These are phyloP conservation scores for Grapholita molesta DNA, from an alignment of 1,140 invertebrate genomes.

Conservation along the genomic window DNA sequence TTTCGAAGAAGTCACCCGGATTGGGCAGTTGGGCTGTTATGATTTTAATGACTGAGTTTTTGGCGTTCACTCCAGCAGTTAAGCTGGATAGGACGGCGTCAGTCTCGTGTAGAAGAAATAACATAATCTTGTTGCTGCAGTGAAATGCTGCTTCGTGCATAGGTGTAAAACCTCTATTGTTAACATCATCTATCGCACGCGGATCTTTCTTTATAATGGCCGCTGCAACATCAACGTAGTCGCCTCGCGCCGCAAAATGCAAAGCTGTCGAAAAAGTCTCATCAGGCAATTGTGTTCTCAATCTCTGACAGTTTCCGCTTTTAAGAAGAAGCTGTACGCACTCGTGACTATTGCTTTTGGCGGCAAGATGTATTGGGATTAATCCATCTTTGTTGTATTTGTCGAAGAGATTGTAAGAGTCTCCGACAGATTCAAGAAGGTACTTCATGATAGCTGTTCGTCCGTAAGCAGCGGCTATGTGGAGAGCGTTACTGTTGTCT, in stretches of 20 bases:
- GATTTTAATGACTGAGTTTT: slow-evolving; percentile 11
- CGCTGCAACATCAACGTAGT: slow-evolving; percentile 63
- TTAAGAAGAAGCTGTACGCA: slow-evolving; percentile 79
- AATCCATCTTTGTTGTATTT: slow-evolving; percentile 32
- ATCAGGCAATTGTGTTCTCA: slow-evolving; percentile 26
- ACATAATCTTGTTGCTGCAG: slow-evolving; percentile 74
- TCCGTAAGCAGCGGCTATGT: slow-evolving; percentile 41
- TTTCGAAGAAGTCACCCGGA: slow-evolving; percentile 48
- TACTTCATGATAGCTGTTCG: slow-evolving; percentile 38
- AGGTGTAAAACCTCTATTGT: slow-evolving; percentile 73
- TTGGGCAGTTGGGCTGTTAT: slow-evolving; percentile 46
- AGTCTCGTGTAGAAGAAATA: slow-evolving; percentile 65
- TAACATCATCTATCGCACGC: slow-evolving; percentile 45
- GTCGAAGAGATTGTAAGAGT: slow-evolving; percentile 18
- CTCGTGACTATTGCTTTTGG: slow-evolving; percentile 79
- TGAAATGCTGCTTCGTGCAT: slow-evolving; percentile 77
- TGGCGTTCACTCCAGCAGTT: slow-evolving; percentile 65
- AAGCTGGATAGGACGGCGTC: slow-evolving; percentile 75
- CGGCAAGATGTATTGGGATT: slow-evolving; percentile 82
- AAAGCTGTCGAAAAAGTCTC: slow-evolving; percentile 71
- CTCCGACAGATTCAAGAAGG: slow-evolving; percentile 29
- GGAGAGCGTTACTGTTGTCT: slow-evolving; percentile 36
- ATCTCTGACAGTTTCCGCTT: slow-evolving; percentile 58
- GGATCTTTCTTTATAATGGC: slow-evolving; percentile 64
- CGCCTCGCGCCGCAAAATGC: slow-evolving; percentile 73